Conservation (phyloP, 2,113 vertebrate species). For the Proterorhinus semilunaris region DNA sequence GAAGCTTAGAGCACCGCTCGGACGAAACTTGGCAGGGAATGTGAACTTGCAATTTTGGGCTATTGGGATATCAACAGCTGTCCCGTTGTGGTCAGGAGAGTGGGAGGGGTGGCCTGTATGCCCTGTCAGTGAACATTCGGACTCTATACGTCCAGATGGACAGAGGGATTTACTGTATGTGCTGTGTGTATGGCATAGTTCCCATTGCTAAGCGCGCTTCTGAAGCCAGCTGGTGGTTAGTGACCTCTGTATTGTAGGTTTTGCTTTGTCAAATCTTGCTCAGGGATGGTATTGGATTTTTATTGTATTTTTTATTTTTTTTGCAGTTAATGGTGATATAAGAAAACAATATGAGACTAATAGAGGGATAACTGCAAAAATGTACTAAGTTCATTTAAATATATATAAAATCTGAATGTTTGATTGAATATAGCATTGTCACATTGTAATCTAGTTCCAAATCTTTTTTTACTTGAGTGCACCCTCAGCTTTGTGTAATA, state of each 20-base stretch:
- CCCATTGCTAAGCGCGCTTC: constrained; percentile 17
- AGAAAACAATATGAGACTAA: too few species aligned
- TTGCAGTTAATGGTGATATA: too few species aligned
- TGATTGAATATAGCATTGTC: too few species aligned
- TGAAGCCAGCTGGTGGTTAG: constrained; percentile 33
- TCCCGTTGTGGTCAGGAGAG: constrained; percentile 32
- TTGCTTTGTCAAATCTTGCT: constrained; percentile 23
- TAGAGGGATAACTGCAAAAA: too few species aligned
- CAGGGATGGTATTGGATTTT: neutral
- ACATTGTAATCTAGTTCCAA: too few species aligned
- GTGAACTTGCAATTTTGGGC: constrained; percentile 57
- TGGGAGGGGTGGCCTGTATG: constrained; percentile 28
- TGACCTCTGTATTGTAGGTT: constrained; percentile 22
- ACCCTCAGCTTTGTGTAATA: too few species aligned
- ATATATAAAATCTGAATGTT: too few species aligned
- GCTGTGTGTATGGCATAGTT: constrained; percentile 33
- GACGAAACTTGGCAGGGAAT: constrained; percentile 28
- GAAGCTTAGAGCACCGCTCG: constrained; percentile 58
- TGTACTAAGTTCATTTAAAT: too few species aligned
- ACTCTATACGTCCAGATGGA: constrained; percentile 51
- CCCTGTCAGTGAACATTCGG: constrained; percentile 39
- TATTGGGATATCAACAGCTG: constrained; percentile 59
- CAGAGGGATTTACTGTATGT: constrained; percentile 12
- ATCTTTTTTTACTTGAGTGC: too few species aligned
- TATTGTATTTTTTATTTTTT: too few species aligned